These are phyloP conservation scores for Paraplagusia blochii DNA, from an alignment of 2,113 vertebrate genomes.

Conservation along the genomic window DNA sequence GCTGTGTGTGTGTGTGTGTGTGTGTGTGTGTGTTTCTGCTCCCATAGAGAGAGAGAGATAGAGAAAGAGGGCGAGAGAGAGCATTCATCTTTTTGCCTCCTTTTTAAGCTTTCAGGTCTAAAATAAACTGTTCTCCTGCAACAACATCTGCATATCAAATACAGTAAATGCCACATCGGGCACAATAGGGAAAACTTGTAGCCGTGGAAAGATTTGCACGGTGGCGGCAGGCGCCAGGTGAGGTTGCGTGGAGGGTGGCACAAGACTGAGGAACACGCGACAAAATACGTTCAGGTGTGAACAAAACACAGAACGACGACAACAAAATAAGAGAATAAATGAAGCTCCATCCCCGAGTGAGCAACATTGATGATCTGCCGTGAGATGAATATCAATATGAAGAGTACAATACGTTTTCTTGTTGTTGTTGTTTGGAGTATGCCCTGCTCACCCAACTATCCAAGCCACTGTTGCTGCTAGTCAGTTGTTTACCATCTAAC, in stretches of 20 bases:
- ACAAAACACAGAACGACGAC: too few relatives aligned
- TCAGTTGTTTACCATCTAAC: constrained; percentile 70
- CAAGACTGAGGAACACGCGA: constrained; percentile 6
- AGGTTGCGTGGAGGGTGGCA: neutral
- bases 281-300: neutral
- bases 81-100: constrained; percentile 52
- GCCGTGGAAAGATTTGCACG: neutral
- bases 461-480: constrained; percentile 46
- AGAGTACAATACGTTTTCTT: constrained; percentile 61
- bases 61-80: constrained; percentile 42
- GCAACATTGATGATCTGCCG: constrained; percentile 43
- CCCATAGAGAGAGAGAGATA: constrained; percentile 23
- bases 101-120: constrained; percentile 50
- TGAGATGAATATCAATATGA: constrained; percentile 40
- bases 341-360: constrained; percentile 19
- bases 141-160: constrained; percentile 30
- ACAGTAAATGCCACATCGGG: constrained; percentile 3
- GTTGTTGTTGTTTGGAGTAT: constrained; percentile 26
- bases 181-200: neutral
- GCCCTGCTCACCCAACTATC: constrained; percentile 18
- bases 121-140: constrained; percentile 28
- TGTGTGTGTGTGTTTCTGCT: constrained; percentile 38
- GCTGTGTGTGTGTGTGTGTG: constrained; percentile 28
- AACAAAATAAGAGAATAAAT: too few relatives aligned
- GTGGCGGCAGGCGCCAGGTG: neutral